Base-by-base conservation (phyloP, 2,888 invertebrate species). In the Marasmarcha lunaedactyla region DNA sequence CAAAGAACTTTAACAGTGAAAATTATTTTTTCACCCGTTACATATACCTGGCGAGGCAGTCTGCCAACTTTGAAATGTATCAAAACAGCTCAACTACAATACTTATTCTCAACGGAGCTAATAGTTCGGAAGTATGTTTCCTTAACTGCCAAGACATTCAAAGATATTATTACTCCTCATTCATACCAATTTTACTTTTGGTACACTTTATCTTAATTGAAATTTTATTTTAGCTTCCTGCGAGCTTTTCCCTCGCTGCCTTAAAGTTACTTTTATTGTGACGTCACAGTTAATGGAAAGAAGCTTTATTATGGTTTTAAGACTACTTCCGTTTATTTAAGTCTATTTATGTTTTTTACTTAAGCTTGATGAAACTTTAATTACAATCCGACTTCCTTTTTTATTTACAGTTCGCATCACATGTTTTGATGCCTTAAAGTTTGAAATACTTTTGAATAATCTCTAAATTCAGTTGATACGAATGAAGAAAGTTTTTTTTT, bases 71-170 rank as follows among this genome's bases (percentile, higher is more conserved):
- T 42, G 49, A 52, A 56, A 55, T 55, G 57, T 58, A 54, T 54
- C 55, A 54, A 49, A 51, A 53, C 55, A 58, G 50, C 57, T 63
- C 6, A 30, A 10, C 30, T 20, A 10, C 30, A 30, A 30, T 30
- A 30, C 30, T 30, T 30, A 30, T 30, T 55, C 49, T 50, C 48
- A 47, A 51, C 55, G 46, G 46, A 55, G 48, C 48, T 59, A 57
- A 58, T 54, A 54, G 53, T 46, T 44, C 46, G 40, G 14, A 39
- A 50, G 47, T 48, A 53, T 50, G 54, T 57, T 52, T 53, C 54
- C 50, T 48, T 30, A 54, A 58, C 56, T 64, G 70, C 70, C 71
- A 71, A 71, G 70, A 69, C 63, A 58, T 54, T 62, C 51, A 44
- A 46, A 47, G 54, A 46, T 62, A 57, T 65, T 66, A 71, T 72